Evolutionary conservation across 1,140 invertebrate genomes (phyloP).

Genomic region (Venturia canescens): DNA sequence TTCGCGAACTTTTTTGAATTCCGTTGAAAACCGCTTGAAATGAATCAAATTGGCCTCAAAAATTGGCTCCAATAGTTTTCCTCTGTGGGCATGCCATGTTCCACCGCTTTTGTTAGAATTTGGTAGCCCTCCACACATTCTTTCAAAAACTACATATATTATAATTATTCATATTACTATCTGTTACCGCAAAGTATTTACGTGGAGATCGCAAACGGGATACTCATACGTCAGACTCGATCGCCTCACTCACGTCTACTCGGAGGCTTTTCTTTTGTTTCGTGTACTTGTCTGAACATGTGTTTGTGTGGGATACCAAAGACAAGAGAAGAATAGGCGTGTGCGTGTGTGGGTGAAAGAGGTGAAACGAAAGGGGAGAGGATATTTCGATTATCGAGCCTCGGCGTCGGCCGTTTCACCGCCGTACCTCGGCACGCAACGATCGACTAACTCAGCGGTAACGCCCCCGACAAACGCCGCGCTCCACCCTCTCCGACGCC

Average conservation of each 20-base stretch:
- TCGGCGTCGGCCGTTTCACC: slow-evolving; percentile 53
- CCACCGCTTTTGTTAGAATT: no score
- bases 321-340: slow-evolving; percentile 11
- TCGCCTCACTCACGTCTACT: slow-evolving; percentile 15
- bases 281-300: neutral
- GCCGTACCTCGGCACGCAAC: slow-evolving; percentile 63
- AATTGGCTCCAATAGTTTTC: no score
- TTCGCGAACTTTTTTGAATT: no score
- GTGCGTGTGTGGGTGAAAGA: slow-evolving; percentile 4
- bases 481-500: slow-evolving; percentile 69
- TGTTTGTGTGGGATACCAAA: neutral
- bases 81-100: no score
- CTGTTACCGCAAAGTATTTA: neutral
- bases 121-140: no score
- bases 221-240: neutral
- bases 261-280: slow-evolving; percentile 29
- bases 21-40: no score
- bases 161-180: no score
- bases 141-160: neutral
- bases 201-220: neutral
- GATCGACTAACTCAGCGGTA: slow-evolving; percentile 73
- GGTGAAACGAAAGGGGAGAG: slow-evolving; percentile 49
- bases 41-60: no score
- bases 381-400: slow-evolving; percentile 74
- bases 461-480: slow-evolving; percentile 69